Conservation (phyloP, 1,140 invertebrate species). For the Bombus confusus region DNA sequence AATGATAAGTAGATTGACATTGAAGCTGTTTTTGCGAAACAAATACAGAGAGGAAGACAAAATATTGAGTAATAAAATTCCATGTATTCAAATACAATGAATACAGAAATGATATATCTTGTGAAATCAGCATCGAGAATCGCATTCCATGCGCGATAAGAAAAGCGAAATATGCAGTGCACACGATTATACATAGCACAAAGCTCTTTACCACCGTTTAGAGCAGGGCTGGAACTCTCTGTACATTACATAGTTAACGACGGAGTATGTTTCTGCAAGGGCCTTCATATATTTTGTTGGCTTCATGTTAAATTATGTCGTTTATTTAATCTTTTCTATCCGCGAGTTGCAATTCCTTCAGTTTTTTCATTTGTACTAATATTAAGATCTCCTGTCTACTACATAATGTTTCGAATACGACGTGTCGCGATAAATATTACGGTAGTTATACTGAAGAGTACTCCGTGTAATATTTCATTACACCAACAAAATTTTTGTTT, state of each 20-base stretch:
- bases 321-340: conserved; percentile 69
- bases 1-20: neutral
- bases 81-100: neutral
- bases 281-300: conserved; percentile 56
- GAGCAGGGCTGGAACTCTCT: conserved; percentile 74
- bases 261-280: conserved; percentile 67
- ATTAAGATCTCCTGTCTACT: conserved; percentile 49
- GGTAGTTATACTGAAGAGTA: conserved; percentile 73
- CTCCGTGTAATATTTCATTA: conserved; percentile 23
- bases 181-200: conserved; percentile 82
- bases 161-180: conserved; percentile 73
- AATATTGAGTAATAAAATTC: neutral
- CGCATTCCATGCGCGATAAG: conserved; percentile 72
- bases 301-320: conserved; percentile 58
- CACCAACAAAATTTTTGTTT: neutral
- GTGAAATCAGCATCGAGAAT: conserved; percentile 68
- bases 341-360: conserved; percentile 46
- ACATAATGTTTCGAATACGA: conserved; percentile 62
- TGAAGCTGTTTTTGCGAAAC: neutral
- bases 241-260: conserved; percentile 71
- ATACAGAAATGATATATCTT: neutral
- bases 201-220: conserved; percentile 74
- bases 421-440: conserved; percentile 69
- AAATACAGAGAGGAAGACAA: neutral
- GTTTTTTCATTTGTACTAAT: conserved; percentile 74